Evolutionary conservation across 2,797 vertebrate species (phyloP), one percentile per base, ranked within the genome.

Genomic region (Otus scops): DNA sequence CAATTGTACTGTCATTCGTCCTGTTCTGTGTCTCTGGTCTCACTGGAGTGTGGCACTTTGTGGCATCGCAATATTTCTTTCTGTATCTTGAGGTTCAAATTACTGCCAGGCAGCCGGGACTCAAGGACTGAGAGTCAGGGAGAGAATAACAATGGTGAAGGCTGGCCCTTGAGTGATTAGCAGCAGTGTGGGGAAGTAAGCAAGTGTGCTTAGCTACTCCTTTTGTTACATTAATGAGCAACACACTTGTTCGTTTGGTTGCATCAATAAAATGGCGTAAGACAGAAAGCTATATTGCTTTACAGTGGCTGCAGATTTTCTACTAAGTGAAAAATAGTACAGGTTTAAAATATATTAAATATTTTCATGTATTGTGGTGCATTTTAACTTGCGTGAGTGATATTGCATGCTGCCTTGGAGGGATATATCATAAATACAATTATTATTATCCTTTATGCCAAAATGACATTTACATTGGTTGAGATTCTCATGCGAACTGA

Each of bases 391-490:
- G 65, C 63, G 73, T 74, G 60, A 70, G 41, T 70, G 63, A 70
- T 86, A 54, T 92, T 60, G 6, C 70, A 5, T 45, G 59, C 43
- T 87, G 36, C 79, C 63, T 93, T 90, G 51, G 47, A 93, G 74
- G 56, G 48, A 24, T 87, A 9, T 32, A 68, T 87, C 92, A 89
- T 93, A 93, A 92, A 94, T 77, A 83, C 36, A 68, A 34, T 94
- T 92, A 85, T 76, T 93, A 71, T 88, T 94, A 95, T 82, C 88
- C 83, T 82, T 70, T 87, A 70, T 80, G 45, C 60, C 34, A 85
- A 75, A 95, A 94, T 85, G 85, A 70, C 77, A 76, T 70, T 92
- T 82, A 76, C 51, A 38, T 53, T 32, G 34, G 74, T 79, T 2
- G 34, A 92, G 84, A 67, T 78, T 90, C 48, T 94, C 43, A 14